phyloP scores from a whole-genome alignment of 1,140 invertebrate genomes.

The Drosophila carrolli region DNA sequence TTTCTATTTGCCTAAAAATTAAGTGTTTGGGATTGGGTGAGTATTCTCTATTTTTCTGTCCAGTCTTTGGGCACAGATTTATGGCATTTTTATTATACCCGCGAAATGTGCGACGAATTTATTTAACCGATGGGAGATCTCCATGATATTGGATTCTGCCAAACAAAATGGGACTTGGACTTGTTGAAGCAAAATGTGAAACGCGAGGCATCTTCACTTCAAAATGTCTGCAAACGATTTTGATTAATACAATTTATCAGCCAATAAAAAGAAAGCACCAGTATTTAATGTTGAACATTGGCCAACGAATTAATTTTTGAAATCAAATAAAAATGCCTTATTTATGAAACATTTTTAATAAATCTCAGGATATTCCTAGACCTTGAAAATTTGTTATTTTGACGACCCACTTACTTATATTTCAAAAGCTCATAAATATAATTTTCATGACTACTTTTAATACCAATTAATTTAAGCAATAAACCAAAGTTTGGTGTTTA shows the following conservation, averaged over 20 bases:
- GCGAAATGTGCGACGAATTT: conserved; percentile 60
- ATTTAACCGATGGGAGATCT: conserved; percentile 35
- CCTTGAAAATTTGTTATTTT: too few relatives aligned
- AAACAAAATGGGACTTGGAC: not conserved
- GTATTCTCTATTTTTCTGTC: conserved; percentile 17
- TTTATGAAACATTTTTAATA: not conserved
- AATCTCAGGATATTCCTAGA: not conserved
- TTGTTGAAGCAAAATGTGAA: too few relatives aligned
- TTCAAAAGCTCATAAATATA: too few relatives aligned
- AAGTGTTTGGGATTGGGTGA: conserved; percentile 25
- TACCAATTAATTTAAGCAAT: conserved; percentile 3
- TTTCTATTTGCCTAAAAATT: conserved; percentile 12
- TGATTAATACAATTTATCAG: conserved; percentile 35
- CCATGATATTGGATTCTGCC: conserved; percentile 7
- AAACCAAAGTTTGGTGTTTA: not conserved
- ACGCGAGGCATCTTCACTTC: conserved; percentile 5
- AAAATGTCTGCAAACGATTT: conserved; percentile 1
- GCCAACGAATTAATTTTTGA: conserved; percentile 31
- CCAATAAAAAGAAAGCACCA: conserved; percentile 10
- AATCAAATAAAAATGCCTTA: conserved; percentile 28
- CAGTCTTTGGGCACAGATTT: conserved; percentile 53
- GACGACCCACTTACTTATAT: too few relatives aligned
- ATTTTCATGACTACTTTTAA: not conserved
- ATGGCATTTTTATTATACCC: conserved; percentile 61
- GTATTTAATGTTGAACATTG: not conserved